Evolutionary conservation across 92 coral and sea anemone genomes (phyloP), one percentile per base, ranked within the genome.

Genomic region (Anthopleura xanthogrammica): DNA sequence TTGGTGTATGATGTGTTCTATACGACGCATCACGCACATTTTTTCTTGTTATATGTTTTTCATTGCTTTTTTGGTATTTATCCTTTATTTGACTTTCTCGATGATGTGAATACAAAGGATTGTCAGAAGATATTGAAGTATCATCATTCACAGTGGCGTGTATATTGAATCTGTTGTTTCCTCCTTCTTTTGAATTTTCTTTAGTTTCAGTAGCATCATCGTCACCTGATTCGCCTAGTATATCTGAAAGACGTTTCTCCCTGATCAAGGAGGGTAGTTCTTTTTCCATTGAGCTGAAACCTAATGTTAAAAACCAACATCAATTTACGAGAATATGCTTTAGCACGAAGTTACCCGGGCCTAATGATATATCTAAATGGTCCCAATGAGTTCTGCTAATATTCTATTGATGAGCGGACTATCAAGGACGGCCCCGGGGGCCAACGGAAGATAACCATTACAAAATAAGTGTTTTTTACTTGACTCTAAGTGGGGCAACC

Each of bases 241-340:
- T 58, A 55, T 77, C 87, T 11, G 74, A n/a, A 9, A 84, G 72
- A 36, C 87, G 87, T 57, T 84, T 84, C 77, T 76, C 82, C 65
- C 87, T 19, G 16, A 77, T 16, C 29, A 84, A 52, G 8, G 87
- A 36, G 9, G 87, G 87, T 23, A 84, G 64, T 22, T 84, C 60
- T 24, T 60, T 84, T 41, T 76, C 82, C 9, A 43, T 7, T 5
- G 87, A 84, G 12, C 36, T 62, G 70, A 84, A 52, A 19, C 87
- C 87, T 84, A 68, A 42, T 24, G 17, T 1, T 39, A 43, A 48
- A 3, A 55, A 77, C 16, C 40, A 54, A 54, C 58, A 23, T 78
- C 8, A 54, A 54, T 54, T 78, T 16, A 17, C 52, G 42, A 46
- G 41, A 29, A 42, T 75, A 42, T 6, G 13, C 5, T 29, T 2